phyloP scores from a whole-genome alignment of 2,113 vertebrate genomes.

The Podarcis raffonei region DNA sequence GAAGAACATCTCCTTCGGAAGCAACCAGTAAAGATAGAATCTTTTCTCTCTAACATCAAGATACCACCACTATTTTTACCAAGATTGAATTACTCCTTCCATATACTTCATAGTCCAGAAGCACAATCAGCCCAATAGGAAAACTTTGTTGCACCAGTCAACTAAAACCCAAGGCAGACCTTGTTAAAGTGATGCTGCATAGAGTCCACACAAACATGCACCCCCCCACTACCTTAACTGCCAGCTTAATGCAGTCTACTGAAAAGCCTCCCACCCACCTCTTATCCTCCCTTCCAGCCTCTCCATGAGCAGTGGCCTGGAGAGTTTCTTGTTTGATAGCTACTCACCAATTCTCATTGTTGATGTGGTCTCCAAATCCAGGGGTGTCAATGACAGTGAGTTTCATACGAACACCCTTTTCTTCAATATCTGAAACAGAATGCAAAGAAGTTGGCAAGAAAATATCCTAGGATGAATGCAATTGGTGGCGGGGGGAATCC shows the following conservation, averaged over 20 bases:
- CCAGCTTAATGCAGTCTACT: neutral
- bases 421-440: constrained; percentile 87
- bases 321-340: neutral
- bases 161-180: neutral
- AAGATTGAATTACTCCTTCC: neutral
- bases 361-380: constrained; percentile 97
- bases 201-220: too few species aligned
- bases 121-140: neutral
- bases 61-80: neutral
- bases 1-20: neutral
- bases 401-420: constrained; percentile 98
- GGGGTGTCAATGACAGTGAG: constrained; percentile 96
- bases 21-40: rapidly evolving
- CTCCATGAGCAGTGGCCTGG: rapidly evolving
- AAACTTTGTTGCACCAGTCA: neutral
- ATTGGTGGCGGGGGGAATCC: neutral
- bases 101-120: neutral
- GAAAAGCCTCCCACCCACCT: neutral
- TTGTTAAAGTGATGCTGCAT: neutral
- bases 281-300: neutral
- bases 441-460: rapidly evolving
- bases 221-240: neutral
- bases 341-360: constrained; percentile 97
- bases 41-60: neutral
- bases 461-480: rapidly evolving